phyloP scores from a whole-genome alignment of 2,888 invertebrate genomes.

The Ectemnius lituratus region DNA sequence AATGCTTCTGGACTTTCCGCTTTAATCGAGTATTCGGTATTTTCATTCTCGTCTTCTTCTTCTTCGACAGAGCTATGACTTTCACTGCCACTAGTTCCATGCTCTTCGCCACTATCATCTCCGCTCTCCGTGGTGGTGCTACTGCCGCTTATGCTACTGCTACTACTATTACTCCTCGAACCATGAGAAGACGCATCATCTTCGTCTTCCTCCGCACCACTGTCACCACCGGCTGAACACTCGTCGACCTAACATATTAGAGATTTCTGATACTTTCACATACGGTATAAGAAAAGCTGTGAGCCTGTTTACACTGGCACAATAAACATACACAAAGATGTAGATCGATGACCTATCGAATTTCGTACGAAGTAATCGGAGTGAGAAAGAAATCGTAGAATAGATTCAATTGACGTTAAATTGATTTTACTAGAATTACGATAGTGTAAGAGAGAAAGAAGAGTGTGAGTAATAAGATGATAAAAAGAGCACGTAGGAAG shows the following conservation, averaged over 20 bases:
- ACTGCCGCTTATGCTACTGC: constrained; percentile 70
- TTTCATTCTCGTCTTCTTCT: constrained; percentile 73
- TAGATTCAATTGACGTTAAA: no score
- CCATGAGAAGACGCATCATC: constrained; percentile 73
- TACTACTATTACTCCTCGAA: constrained; percentile 70
- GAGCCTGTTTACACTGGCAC: no score
- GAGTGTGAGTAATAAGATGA: no score
- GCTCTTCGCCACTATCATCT: constrained; percentile 73
- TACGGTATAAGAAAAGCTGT: no score
- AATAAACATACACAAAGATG: no score
- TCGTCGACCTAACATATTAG: constrained; percentile 69
- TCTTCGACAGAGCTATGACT: constrained; percentile 73
- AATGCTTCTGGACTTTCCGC: constrained; percentile 64
- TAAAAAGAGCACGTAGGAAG: background rate
- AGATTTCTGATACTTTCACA: no score
- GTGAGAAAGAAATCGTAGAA: no score
- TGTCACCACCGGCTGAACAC: constrained; percentile 75
- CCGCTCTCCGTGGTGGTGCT: constrained; percentile 72
- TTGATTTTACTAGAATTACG: no score
- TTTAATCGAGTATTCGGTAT: constrained; percentile 65
- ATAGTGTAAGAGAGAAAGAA: no score
- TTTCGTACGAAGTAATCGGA: no score
- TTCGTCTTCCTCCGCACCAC: constrained; percentile 75
- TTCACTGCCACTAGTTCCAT: constrained; percentile 70
- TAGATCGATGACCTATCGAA: no score